These are phyloP conservation scores for Equus przewalskii DNA, from an alignment of 2,113 vertebrate genomes.

Conservation along the genomic window DNA sequence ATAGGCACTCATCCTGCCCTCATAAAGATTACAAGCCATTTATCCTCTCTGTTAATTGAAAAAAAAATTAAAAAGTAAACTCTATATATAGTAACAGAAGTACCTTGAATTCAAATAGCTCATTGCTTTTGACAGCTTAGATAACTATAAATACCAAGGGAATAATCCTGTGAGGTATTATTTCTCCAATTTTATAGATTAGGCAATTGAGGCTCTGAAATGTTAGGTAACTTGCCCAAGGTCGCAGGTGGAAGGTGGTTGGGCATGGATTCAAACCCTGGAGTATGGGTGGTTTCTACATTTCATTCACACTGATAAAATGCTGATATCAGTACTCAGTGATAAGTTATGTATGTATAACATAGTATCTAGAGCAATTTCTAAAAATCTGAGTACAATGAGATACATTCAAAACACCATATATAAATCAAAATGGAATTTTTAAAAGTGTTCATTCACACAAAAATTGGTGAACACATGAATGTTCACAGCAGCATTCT, in stretches of 20 bases:
- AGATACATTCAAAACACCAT: neutral
- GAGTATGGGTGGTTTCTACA: neutral
- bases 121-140: neutral
- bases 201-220: neutral
- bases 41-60: neutral
- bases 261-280: neutral
- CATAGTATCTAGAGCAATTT: neutral
- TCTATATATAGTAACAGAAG: neutral
- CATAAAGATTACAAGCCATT: neutral
- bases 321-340: neutral
- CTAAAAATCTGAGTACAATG: neutral
- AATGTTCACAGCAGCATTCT: neutral
- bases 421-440: neutral
- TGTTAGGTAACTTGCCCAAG: neutral
- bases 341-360: neutral
- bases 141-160: neutral
- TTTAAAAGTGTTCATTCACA: neutral
- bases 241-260: neutral
- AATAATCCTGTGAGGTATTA: neutral
- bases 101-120: neutral
- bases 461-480: neutral
- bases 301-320: neutral
- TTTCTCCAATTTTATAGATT: neutral
- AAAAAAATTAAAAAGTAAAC: neutral
- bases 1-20: neutral